Conservation (phyloP, 2,888 invertebrate genomes). For the Resseliella maxima region DNA sequence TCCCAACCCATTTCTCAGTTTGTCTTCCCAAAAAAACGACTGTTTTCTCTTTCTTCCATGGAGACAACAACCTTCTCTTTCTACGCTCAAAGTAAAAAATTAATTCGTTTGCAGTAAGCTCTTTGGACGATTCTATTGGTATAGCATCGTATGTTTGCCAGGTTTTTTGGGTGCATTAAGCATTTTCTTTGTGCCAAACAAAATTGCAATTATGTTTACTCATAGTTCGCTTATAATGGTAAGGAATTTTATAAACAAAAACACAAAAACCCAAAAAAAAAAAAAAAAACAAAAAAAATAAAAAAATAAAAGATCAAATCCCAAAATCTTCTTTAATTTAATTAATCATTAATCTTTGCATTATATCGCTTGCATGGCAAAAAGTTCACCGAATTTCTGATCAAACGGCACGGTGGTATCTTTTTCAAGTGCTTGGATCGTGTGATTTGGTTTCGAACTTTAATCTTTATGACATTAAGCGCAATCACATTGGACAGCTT, state of each 20-base stretch:
- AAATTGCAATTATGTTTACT: slow-evolving; percentile 29
- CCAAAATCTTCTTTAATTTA: too few relatives aligned
- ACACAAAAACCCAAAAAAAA: too few relatives aligned
- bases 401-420: neutral
- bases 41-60: too few relatives aligned
- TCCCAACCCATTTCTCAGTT: too few relatives aligned
- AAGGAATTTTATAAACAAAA: neutral
- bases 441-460: neutral
- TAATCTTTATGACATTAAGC: neutral
- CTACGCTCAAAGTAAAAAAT: neutral
- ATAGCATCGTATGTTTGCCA: neutral
- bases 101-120: neutral
- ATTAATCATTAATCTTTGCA: too few relatives aligned
- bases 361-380: neutral
- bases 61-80: too few relatives aligned
- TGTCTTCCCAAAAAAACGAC: too few relatives aligned
- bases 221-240: slow-evolving; percentile 44
- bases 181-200: neutral
- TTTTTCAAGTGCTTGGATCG: neutral
- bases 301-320: too few relatives aligned
- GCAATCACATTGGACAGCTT: slow-evolving; percentile 33
- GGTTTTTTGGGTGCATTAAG: slow-evolving; percentile 20
- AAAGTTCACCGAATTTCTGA: neutral
- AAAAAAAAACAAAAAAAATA: neutral
- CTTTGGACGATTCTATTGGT: neutral